Percentiles rank a stretch among this genome's conserved stretches.
Conservation (phyloP, 2,888 invertebrate species). For the Oligia fasciuncula region DNA sequence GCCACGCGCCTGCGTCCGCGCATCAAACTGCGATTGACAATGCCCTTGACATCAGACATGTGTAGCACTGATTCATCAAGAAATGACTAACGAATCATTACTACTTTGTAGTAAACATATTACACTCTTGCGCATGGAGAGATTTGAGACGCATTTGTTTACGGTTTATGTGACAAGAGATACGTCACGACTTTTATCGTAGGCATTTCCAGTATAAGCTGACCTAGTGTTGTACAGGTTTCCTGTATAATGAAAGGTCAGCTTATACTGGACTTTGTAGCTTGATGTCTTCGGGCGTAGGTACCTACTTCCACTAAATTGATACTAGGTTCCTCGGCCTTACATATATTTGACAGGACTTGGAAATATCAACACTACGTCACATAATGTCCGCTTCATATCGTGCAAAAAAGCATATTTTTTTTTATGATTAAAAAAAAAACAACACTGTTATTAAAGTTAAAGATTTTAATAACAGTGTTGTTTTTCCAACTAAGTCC, state of each 20-base stretch:
- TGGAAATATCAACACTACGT: not conserved
- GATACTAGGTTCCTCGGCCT: not conserved
- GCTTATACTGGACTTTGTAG: not conserved
- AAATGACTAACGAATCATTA: constrained; percentile 31
- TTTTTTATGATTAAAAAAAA: too few species aligned
- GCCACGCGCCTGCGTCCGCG: constrained; percentile 32
- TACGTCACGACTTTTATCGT: not conserved
- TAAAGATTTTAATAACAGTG: too few species aligned
- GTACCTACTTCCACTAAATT: not conserved
- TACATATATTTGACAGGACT: not conserved
- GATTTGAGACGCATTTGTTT: constrained; percentile 36
- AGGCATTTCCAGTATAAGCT: not conserved
- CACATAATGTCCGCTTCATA: too few species aligned
- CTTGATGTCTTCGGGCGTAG: not conserved
- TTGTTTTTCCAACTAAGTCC: too few species aligned
- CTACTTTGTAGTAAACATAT: constrained; percentile 42
- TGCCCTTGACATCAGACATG: constrained; percentile 36
- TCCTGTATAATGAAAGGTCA: not conserved
- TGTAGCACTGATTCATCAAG: constrained; percentile 44
- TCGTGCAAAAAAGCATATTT: too few species aligned
- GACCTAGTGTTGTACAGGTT: not conserved
- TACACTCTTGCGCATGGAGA: constrained; percentile 10
- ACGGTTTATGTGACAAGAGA: not conserved
- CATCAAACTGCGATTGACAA: constrained; percentile 22
- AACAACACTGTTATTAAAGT: too few species aligned